A percentile compares a stretch with the other conserved stretches of the same genome.
Evolutionary conservation across 2,113 vertebrate species (phyloP).

Genomic region (Elanoides forficatus): DNA sequence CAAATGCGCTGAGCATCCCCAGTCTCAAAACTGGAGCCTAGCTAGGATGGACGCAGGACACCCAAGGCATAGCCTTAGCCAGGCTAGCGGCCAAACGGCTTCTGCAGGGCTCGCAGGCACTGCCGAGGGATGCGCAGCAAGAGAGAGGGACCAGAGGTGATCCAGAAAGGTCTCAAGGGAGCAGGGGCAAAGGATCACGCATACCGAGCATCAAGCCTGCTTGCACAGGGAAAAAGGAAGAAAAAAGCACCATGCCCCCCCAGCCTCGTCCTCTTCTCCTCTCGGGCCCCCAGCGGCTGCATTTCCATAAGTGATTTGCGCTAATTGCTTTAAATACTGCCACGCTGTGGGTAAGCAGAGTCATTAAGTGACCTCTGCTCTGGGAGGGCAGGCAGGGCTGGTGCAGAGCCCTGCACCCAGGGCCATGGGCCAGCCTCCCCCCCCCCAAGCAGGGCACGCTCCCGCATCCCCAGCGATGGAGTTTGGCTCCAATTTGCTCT

Average conservation of each 20-base stretch:
- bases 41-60: not conserved
- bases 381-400: not conserved
- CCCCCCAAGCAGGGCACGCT: not conserved
- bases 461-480: accelerated
- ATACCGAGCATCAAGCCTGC: accelerated
- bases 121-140: not conserved
- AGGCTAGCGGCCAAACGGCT: accelerated
- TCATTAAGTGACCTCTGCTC: not conserved
- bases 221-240: accelerated
- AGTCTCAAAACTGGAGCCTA: accelerated
- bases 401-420: accelerated
- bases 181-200: not conserved
- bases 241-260: not conserved
- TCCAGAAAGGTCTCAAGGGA: not conserved
- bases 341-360: not conserved
- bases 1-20: not conserved
- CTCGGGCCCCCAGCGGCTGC: not conserved
- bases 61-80: not conserved
- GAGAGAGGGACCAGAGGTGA: not conserved
- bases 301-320: not conserved
- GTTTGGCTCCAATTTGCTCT: not conserved
- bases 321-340: not conserved
- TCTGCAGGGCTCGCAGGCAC: not conserved
- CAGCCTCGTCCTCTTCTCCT: not conserved
- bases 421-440: not conserved